These are phyloP conservation scores for Amiota mariae DNA, from an alignment of 2,888 invertebrate genomes.

Conservation along the genomic window DNA sequence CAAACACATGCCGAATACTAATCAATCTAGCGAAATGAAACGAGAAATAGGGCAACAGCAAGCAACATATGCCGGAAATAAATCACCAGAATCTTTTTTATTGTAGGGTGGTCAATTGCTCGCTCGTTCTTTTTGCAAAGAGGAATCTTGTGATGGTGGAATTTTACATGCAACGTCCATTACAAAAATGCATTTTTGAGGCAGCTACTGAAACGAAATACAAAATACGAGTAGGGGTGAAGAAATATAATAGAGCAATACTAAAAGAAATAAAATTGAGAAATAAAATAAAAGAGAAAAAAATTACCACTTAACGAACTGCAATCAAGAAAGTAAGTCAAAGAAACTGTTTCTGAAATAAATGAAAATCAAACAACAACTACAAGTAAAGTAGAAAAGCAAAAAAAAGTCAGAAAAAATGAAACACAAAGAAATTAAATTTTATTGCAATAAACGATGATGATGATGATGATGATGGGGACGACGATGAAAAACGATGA, in stretches of 20 bases:
- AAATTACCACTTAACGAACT: conserved; percentile 58
- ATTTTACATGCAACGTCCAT: conserved; percentile 59
- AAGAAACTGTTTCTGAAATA: conserved; percentile 35
- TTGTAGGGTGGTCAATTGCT: too few relatives aligned
- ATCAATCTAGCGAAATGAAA: not conserved
- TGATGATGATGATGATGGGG: not conserved
- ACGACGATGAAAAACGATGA: not conserved
- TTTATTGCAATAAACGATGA: conserved; percentile 50
- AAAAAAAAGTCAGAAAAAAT: conserved; percentile 35
- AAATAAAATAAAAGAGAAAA: conserved; percentile 34
- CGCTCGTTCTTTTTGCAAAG: too few relatives aligned
- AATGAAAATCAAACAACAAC: conserved; percentile 30
- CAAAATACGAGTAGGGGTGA: not conserved
- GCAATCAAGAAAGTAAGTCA: conserved; percentile 62
- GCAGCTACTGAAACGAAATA: conserved; percentile 30
- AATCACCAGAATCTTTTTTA: conserved; percentile 45
- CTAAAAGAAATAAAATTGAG: conserved; percentile 2
- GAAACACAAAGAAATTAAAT: conserved; percentile 49
- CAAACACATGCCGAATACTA: too few relatives aligned
- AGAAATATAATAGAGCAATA: not conserved
- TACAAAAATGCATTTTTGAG: conserved; percentile 55
- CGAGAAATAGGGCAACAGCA: not conserved
- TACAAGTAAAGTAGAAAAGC: conserved; percentile 30
- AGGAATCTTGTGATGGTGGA: too few relatives aligned
- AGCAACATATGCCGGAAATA: conserved; percentile 50